These are phyloP conservation scores for Dinomys branickii DNA, from an alignment of 2,113 vertebrate genomes.

Conservation along the genomic window DNA sequence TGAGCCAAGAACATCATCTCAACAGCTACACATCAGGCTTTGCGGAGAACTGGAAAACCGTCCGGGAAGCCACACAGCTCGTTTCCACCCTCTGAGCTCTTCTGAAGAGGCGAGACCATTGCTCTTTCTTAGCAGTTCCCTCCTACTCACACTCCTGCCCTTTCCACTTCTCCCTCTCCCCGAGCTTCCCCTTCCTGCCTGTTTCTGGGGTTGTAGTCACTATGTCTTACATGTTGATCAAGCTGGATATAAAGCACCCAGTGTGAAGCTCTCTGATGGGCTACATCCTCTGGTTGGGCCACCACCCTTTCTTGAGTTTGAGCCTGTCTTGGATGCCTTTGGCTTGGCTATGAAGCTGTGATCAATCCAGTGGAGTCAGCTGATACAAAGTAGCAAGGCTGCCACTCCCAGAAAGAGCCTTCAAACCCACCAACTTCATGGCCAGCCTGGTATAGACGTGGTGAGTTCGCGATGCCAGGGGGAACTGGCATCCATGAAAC, in stretches of 20 bases:
- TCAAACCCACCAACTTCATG: background rate
- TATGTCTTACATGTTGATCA: background rate
- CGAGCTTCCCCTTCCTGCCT: background rate
- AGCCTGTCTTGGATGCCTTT: background rate
- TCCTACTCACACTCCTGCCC: background rate
- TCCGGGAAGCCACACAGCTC: background rate
- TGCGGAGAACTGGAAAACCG: background rate
- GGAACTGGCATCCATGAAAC: background rate
- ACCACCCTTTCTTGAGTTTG: background rate
- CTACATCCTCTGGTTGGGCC: background rate
- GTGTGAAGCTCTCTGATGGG: background rate
- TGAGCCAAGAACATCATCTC: background rate
- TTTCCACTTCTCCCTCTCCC: background rate
- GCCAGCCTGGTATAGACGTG: background rate
- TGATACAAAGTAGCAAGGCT: background rate
- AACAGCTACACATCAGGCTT: background rate
- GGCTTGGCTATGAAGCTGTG: background rate
- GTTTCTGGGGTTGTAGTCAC: background rate
- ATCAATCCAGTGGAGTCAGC: background rate
- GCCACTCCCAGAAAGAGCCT: background rate
- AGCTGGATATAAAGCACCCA: background rate
- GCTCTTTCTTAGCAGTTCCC: background rate
- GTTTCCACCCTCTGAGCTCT: background rate
- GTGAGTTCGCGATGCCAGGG: background rate
- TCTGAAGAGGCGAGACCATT: background rate